These are phyloP conservation scores for Smittia aterrima DNA, from an alignment of 2,888 invertebrate genomes.

Conservation along the genomic window DNA sequence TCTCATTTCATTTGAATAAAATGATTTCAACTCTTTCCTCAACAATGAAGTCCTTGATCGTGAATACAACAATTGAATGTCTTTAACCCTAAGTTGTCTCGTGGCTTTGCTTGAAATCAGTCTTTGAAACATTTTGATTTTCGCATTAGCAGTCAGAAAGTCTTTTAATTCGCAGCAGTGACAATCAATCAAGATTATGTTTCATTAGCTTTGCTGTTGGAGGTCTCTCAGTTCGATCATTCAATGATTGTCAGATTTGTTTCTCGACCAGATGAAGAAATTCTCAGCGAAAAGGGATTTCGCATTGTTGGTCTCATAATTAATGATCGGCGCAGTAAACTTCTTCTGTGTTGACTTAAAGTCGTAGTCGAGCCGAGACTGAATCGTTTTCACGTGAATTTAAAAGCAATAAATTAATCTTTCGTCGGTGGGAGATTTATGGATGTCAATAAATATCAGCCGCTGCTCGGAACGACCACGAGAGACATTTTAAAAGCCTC, in stretches of 20 bases:
- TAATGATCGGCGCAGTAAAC: not conserved
- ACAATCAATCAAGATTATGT: slow-evolving; percentile 33
- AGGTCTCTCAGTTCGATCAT: no score
- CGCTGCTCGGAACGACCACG: not conserved
- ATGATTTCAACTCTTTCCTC: no score
- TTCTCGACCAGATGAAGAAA: slow-evolving; percentile 3
- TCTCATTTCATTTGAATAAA: no score
- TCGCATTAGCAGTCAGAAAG: no score
- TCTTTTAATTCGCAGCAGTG: no score
- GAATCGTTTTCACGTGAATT: slow-evolving; percentile 11
- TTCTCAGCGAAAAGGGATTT: slow-evolving; percentile 8
- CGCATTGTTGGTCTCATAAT: slow-evolving; percentile 15
- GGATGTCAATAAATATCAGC: slow-evolving; percentile 21
- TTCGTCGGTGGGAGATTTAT: slow-evolving; percentile 30
- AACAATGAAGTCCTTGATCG: no score
- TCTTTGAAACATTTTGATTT: no score
- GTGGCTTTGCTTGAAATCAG: no score
- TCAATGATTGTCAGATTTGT: not conserved
- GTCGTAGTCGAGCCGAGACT: not conserved
- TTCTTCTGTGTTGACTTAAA: not conserved
- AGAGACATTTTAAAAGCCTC: not conserved
- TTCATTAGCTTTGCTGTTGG: slow-evolving; percentile 22
- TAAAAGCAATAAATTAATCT: slow-evolving; percentile 36
- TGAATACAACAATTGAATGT: no score
- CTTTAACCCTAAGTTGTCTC: no score